phyloP scores from a whole-genome alignment of 2,113 vertebrate genomes.

The Paradisaea rubra region DNA sequence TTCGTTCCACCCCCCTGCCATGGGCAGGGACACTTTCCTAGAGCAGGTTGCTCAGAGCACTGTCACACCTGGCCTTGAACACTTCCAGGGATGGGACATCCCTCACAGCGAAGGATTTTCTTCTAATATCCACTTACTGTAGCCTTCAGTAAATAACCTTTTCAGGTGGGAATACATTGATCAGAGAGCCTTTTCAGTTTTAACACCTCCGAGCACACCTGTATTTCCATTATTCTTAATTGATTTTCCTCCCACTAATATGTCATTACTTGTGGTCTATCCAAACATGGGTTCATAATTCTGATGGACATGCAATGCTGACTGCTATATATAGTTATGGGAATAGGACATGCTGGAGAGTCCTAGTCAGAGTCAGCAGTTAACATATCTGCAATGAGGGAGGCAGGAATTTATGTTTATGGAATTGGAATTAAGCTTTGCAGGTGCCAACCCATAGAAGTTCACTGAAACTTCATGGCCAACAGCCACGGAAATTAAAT shows the following conservation, averaged over 20 bases:
- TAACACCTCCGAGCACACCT: not conserved
- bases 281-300: not conserved
- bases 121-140: not conserved
- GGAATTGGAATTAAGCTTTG: slow-evolving; percentile 27
- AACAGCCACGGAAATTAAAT: slow-evolving; percentile 52
- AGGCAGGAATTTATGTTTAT: slow-evolving; percentile 50
- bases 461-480: slow-evolving; percentile 42
- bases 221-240: not conserved
- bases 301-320: not conserved
- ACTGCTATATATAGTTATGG: slow-evolving; percentile 2
- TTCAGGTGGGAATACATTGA: not conserved
- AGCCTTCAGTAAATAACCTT: not conserved
- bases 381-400: not conserved
- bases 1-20: not conserved
- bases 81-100: not conserved
- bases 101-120: not conserved
- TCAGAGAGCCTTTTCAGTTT: not conserved
- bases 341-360: not conserved
- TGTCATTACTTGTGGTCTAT: not conserved
- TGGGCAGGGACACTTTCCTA: not conserved
- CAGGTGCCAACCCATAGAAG: slow-evolving; percentile 59
- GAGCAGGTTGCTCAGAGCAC: not conserved
- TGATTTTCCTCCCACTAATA: not conserved
- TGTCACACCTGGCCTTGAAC: not conserved
- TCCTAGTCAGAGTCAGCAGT: not conserved